These are phyloP conservation scores for Allophyes oxyacanthae DNA, from an alignment of 2,888 invertebrate species.

Conservation along the genomic window DNA sequence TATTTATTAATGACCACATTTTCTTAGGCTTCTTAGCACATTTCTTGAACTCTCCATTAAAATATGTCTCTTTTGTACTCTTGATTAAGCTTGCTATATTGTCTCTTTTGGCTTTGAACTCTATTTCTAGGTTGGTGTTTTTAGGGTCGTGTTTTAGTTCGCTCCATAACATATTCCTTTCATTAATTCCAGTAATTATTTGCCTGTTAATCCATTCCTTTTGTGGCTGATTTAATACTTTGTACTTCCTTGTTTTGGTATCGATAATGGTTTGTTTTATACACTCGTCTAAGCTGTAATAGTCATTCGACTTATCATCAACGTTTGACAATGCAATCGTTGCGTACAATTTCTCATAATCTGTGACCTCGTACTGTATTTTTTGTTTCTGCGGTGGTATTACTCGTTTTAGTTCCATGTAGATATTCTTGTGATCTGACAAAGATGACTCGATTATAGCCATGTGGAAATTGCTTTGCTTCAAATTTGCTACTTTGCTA, in stretches of 20 bases:
- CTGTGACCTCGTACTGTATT: too few relatives aligned
- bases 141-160: slow-evolving; percentile 1
- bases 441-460: too few relatives aligned
- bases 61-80: slow-evolving; percentile 3
- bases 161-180: slow-evolving; percentile 3
- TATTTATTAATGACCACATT: slow-evolving; percentile 6
- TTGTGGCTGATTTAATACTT: slow-evolving; percentile 3
- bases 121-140: not conserved
- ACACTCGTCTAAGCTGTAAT: too few relatives aligned
- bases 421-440: too few relatives aligned
- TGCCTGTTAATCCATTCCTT: slow-evolving; percentile 3
- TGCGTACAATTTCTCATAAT: too few relatives aligned
- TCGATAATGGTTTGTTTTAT: too few relatives aligned
- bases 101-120: slow-evolving; percentile 5
- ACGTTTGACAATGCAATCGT: too few relatives aligned
- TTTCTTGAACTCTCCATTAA: slow-evolving; percentile 4
- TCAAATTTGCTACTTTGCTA: too few relatives aligned
- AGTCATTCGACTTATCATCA: too few relatives aligned
- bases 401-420: too few relatives aligned
- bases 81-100: not conserved
- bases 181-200: slow-evolving; percentile 1
- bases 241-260: not conserved
- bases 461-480: too few relatives aligned
- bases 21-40: slow-evolving; percentile 4
- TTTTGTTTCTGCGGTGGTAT: too few relatives aligned